Evolutionary conservation across 2,797 vertebrate species (phyloP).

Genomic region (Phoebastria nigripes): DNA sequence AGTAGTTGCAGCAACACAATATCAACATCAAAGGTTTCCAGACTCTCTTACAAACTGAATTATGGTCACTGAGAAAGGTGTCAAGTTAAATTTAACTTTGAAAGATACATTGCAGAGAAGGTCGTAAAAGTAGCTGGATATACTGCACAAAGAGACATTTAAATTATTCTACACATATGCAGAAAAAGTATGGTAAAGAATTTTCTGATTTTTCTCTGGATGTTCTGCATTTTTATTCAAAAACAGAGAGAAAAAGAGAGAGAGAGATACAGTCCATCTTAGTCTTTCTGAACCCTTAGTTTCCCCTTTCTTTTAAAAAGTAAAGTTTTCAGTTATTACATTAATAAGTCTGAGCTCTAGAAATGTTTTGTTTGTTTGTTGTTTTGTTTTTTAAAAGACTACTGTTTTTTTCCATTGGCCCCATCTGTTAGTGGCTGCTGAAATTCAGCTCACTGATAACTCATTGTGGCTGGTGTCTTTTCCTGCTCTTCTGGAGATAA

Average conservation of each 20-base stretch:
- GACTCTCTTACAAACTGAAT: constrained; percentile 1
- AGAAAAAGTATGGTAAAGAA: neutral
- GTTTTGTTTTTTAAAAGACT: neutral
- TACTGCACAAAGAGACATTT: neutral
- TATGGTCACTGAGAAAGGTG: constrained; percentile 16
- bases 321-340: neutral
- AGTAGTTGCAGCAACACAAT: constrained; percentile 23
- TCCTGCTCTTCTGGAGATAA: neutral
- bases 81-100: constrained; percentile 24
- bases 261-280: neutral
- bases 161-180: neutral
- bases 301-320: neutral
- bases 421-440: neutral
- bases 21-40: constrained; percentile 39
- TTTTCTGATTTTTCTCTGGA: neutral
- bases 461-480: neutral
- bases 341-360: neutral
- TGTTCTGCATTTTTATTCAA: neutral
- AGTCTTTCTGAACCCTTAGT: neutral
- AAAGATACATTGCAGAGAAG: neutral
- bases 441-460: neutral
- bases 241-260: neutral
- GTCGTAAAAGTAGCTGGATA: neutral
- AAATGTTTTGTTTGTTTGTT: neutral
- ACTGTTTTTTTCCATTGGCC: neutral